phyloP scores from a whole-genome alignment of 2,888 invertebrate genomes.

The Plemyria rubiginata region DNA sequence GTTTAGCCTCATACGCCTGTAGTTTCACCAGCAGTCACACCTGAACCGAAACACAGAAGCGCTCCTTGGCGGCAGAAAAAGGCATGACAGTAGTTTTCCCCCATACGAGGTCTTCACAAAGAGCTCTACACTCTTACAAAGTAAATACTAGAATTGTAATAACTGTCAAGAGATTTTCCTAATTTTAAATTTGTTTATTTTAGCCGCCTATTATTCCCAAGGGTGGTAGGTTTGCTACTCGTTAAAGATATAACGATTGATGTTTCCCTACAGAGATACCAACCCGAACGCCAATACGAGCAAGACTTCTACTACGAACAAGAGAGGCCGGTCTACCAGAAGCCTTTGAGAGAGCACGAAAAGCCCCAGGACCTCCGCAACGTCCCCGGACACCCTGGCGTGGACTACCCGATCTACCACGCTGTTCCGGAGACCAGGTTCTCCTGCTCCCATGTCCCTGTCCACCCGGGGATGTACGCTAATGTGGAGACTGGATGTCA shows the following conservation, averaged over 20 bases:
- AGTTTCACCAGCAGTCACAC: too few relatives aligned
- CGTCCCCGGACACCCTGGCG: constrained; percentile 91
- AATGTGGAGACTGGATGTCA: constrained; percentile 95
- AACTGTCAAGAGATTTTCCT: too few relatives aligned
- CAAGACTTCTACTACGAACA: constrained; percentile 67
- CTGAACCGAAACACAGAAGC: too few relatives aligned
- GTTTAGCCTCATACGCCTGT: too few relatives aligned
- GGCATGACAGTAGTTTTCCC: too few relatives aligned
- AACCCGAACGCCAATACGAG: constrained; percentile 65
- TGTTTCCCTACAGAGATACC: constrained; percentile 59
- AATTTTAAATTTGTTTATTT: too few relatives aligned
- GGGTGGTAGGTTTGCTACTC: too few relatives aligned
- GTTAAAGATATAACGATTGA: neutral
- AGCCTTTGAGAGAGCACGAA: constrained; percentile 84
- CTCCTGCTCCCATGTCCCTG: constrained; percentile 91
- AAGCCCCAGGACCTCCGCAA: constrained; percentile 91
- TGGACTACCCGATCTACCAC: constrained; percentile 93
- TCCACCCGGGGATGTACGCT: constrained; percentile 95
- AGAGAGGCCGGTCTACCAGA: constrained; percentile 65
- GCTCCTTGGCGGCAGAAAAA: too few relatives aligned
- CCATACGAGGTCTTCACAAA: too few relatives aligned
- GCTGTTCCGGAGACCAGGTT: constrained; percentile 91
- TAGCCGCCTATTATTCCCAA: too few relatives aligned
- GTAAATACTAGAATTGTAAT: too few relatives aligned
- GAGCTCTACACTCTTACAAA: too few relatives aligned